Evolutionary conservation across 2,888 invertebrate species (phyloP), one percentile per base, ranked within the genome.

Genomic region (Amorpha juglandis): DNA sequence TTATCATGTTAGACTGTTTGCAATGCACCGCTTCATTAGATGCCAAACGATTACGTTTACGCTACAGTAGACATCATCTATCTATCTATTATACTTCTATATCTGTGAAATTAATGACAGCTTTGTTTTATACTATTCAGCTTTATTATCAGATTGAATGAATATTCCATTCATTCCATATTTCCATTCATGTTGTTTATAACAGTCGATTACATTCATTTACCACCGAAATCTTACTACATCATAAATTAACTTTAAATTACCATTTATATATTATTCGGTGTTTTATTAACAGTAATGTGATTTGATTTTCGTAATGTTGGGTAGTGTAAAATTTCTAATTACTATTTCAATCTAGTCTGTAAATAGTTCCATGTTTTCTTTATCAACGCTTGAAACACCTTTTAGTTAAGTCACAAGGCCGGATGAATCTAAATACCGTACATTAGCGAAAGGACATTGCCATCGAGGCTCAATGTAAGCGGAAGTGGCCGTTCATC

Each of bases 1-100:
- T 77, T 75, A 80, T 75, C 82, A 80, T 71, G 79, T 76, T 70
- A 77, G 71, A 71, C 67, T 65, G 58, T 66, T 66, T 66, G 68
- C 69, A 63, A 72, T 70, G 73, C 70, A 53, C 27, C 58, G 66
- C 64, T 68, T 66, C 68, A 69, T 69, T 69, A 69, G 42, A 52
- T 63, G 66, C 47, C 63, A 50, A 38, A 67, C 67, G 65, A 67
- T 69, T 51, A 62, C 53, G 50, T 69, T 68, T 67, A 65, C 70
- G 66, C 69, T 67, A 27, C 52, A 33, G 27, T 52, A 62, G 35
- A 52, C 51, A 33, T 50, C 35, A 51, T 19, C 33, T 35, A 45
- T 0, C 38, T 6, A 38, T 38, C 9, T 38, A 9, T 9, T 38
- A 9, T 38, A 38, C 9, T 38, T 38, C 7, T 9, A 9, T 35